Conservation (phyloP, 2,797 vertebrate genomes). For the Coluber constrictor region DNA sequence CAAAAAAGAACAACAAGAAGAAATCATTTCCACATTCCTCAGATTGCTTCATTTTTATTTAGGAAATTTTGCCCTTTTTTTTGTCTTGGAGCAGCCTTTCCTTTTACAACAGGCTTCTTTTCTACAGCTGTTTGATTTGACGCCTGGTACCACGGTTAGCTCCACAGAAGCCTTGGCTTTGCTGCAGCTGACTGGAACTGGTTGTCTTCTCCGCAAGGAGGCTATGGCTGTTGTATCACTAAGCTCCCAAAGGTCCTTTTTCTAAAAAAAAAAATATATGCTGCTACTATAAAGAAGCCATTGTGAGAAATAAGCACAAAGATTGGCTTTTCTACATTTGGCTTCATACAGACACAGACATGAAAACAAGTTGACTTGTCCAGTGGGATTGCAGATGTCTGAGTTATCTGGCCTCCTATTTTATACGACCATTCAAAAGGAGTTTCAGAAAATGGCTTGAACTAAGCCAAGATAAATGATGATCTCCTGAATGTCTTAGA, state of each 20-base stretch:
- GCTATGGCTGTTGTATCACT: neutral
- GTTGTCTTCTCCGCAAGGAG: neutral
- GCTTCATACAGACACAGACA: neutral
- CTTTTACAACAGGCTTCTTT: neutral
- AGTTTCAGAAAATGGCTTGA: neutral
- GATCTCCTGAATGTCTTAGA: neutral
- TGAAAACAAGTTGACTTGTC: neutral
- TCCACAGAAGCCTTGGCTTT: neutral
- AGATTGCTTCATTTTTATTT: neutral
- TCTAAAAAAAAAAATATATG: neutral
- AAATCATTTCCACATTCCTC: conserved; percentile 41
- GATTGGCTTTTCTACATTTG: neutral
- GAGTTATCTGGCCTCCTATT: neutral
- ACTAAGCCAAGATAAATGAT: neutral
- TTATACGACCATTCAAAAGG: neutral
- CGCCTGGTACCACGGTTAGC: conserved; percentile 17
- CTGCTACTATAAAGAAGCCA: neutral
- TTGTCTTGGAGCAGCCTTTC: neutral
- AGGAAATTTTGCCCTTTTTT: neutral
- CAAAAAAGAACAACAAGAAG: conserved; percentile 21
- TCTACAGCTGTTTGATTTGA: neutral
- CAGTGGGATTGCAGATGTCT: neutral
- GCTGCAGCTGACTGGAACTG: neutral
- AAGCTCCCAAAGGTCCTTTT: neutral
- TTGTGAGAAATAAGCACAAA: neutral